A percentile compares a stretch with the other conserved stretches of the same genome.
Evolutionary conservation across 2,797 vertebrate species (phyloP).

Genomic region (Rallus crepitans): DNA sequence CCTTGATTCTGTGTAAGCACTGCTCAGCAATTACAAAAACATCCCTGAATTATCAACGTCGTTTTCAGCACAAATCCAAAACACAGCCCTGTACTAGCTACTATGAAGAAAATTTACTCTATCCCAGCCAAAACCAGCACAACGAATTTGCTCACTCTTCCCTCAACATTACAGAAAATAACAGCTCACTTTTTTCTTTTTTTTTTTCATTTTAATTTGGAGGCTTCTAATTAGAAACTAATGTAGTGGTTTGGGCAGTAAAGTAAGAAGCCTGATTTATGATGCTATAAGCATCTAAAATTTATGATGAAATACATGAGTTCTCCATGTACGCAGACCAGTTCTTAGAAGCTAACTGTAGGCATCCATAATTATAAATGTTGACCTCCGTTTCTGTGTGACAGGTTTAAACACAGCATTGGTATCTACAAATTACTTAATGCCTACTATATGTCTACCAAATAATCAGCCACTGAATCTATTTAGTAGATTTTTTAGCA

Average conservation of each 20-base stretch:
- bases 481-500: background rate
- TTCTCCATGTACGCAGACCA: background rate
- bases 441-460: background rate
- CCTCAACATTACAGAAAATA: background rate
- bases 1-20: no score
- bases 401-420: background rate
- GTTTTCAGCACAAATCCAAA: no score
- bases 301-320: background rate
- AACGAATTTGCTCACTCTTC: background rate
- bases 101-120: no score
- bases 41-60: no score
- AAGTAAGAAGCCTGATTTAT: background rate
- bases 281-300: background rate
- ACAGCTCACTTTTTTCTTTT: background rate
- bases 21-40: no score
- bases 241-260: background rate
- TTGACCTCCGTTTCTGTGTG: background rate
- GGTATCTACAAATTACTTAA: background rate
- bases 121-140: no score
- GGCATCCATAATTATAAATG: background rate
- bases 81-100: no score
- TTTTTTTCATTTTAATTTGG: background rate
- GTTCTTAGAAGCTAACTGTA: background rate
- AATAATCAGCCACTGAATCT: background rate
- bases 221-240: background rate